phyloP scores from a whole-genome alignment of 1,140 invertebrate species.

The Heliconius congener region DNA sequence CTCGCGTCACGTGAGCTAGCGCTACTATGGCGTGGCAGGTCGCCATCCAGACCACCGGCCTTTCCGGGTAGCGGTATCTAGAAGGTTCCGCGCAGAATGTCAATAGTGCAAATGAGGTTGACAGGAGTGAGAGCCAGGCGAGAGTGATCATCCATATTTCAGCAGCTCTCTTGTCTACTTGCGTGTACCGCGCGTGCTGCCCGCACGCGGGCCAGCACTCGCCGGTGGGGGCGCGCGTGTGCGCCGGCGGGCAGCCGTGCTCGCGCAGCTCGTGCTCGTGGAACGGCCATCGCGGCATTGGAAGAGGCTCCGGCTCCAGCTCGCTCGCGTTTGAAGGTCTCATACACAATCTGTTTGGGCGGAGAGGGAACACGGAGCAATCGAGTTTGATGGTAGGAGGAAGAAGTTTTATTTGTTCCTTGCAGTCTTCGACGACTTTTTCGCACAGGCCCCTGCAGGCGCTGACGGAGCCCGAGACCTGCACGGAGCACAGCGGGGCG shows the following conservation, averaged over 20 bases:
- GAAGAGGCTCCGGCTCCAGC: constrained; percentile 60
- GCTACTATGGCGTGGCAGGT: constrained; percentile 91
- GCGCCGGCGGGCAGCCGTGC: constrained; percentile 67
- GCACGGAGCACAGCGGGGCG: constrained; percentile 95
- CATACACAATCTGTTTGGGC: constrained; percentile 82
- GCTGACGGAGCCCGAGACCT: constrained; percentile 91
- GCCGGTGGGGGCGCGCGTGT: constrained; percentile 65
- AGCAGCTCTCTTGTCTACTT: constrained; percentile 87
- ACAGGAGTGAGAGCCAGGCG: constrained; percentile 92
- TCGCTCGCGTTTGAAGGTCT: constrained; percentile 76
- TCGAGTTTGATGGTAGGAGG: constrained; percentile 90
- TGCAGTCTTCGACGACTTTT: constrained; percentile 89
- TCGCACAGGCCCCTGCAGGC: constrained; percentile 94
- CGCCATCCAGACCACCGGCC: constrained; percentile 93
- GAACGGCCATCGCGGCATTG: constrained; percentile 65
- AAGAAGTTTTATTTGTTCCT: constrained; percentile 86
- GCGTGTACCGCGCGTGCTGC: constrained; percentile 87
- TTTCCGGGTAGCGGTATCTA: constrained; percentile 91
- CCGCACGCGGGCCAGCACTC: constrained; percentile 85
- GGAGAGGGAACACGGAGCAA: constrained; percentile 84
- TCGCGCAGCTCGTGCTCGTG: constrained; percentile 63
- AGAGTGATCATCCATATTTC: constrained; percentile 92
- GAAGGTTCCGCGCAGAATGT: constrained; percentile 94
- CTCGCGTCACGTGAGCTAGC: constrained; percentile 86
- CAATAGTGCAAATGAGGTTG: constrained; percentile 91